Evolutionary conservation across 2,797 vertebrate genomes (phyloP), one percentile per base, ranked within the genome.

Genomic region (Limnodromus scolopaceus): DNA sequence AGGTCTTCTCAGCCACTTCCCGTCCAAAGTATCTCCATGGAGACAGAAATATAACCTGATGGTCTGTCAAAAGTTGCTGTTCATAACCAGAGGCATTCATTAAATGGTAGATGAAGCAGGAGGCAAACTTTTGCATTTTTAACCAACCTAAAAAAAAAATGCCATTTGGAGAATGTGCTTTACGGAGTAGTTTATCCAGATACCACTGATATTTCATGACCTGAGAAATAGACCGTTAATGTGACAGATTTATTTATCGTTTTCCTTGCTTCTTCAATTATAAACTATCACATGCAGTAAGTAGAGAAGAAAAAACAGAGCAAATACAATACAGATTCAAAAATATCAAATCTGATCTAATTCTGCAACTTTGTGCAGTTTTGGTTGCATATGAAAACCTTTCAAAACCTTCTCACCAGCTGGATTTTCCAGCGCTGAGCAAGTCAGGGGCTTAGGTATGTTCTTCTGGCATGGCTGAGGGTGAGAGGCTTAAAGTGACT

Each of bases 1-100:
- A 96, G 94, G 94, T 98, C 94, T 95, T 63, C 93, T 92, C 94
- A 92, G 92, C 94, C 93, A 41, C 88, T 69, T 75, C 96, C 87
- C 91, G 20, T 90, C 95, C 94, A 79, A 75, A 80, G 66, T 72
- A 84, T 97, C 97, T 94, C 95, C 95, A 95, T 95, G 97, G 95
- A 98, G 97, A 98, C 96, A 81, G 79, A 20, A 69, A 77, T 82
- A 71, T 55, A 97, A 97, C 57, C 81, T 58, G 61, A 65, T 92
- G 91, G 72, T 41, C 95, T 90, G 39, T 45, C 89, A 69, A 7
- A 55, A 93, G 86, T 80, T 92, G 69, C 74, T 81, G 91, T 95
- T 84, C 74, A 74, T 95, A 76, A 66, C 94, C 82, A 95, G 85
- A 88, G 85, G 77, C 88, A 17, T 81, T 93, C 88, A 95, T 96